A percentile compares a stretch with the other conserved stretches of the same genome.
phyloP scores from a whole-genome alignment of 2,113 vertebrate genomes.

The Cyprichromis sp. region DNA sequence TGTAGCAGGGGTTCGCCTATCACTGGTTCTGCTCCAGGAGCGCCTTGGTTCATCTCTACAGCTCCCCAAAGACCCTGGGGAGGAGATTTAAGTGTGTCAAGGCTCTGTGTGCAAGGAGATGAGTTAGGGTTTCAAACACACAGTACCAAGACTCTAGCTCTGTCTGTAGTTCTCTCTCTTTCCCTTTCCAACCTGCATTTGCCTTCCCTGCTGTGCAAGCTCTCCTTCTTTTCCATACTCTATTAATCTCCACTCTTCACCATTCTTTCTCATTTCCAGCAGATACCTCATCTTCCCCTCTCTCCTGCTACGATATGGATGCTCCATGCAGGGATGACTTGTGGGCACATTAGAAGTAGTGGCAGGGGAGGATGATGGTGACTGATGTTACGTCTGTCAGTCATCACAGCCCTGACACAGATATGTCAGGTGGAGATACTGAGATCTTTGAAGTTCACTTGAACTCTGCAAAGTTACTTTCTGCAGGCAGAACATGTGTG shows the following conservation, averaged over 20 bases:
- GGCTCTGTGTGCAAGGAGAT: conserved; percentile 39
- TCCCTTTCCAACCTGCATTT: neutral
- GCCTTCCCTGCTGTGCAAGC: neutral
- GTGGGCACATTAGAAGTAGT: conserved; percentile 28
- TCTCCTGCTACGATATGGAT: neutral
- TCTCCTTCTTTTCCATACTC: neutral
- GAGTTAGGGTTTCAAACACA: conserved; percentile 42
- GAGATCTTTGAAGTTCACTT: conserved; percentile 29
- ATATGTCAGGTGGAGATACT: conserved; percentile 27
- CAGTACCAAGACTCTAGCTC: neutral
- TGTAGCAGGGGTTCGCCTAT: conserved; percentile 16
- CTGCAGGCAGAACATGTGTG: neutral
- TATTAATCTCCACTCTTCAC: conserved; percentile 16
- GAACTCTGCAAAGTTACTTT: conserved; percentile 28
- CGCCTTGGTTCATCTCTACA: conserved; percentile 26
- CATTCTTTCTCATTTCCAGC: neutral
- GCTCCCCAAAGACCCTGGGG: neutral
- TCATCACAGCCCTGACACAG: conserved; percentile 46
- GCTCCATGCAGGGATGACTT: conserved; percentile 20
- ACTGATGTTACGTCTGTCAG: conserved; percentile 37
- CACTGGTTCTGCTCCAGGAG: conserved; percentile 39
- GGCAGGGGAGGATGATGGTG: conserved; percentile 2
- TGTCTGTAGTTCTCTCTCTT: neutral
- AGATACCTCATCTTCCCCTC: neutral
- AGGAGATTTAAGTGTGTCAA: conserved; percentile 53